Base-by-base conservation (phyloP, 2,888 invertebrate species). In the Cheilosia impressa region DNA sequence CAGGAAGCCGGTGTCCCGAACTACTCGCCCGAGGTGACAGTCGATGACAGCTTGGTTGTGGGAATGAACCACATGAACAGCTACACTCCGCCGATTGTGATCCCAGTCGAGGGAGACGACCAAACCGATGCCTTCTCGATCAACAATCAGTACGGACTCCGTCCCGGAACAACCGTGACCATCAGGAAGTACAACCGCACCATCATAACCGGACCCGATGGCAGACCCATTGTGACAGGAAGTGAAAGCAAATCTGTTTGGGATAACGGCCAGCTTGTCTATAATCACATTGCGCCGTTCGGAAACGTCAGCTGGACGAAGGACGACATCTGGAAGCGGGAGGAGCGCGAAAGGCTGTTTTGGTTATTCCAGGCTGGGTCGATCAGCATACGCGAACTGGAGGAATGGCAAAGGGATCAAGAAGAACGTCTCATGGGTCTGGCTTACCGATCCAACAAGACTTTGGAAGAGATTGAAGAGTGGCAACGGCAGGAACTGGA, bases 281-380 rank as follows among this genome's bases (percentile, higher is more conserved):
- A 90, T 24, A 90, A 92, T 41, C 88, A 88, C 15, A 89, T 87
- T 24, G 88, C 87, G 17, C 92, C 91, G 0, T 91, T 92, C 38
- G 92, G 91, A 0, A 89, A 89, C 9, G 84, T 89, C 24, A 72
- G 89, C 0, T 88, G 88, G 31, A 89, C 90, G 0, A 88, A 89
- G 4, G 91, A 91, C 38, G 92, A 91, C 38, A 89, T 89, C 13
- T 92, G 92, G 92, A 91, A 92, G 81, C 90, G 90, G 2, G 90
- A 90, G 57, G 92, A 92, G 82, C 90, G 92, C 27, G 92, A 92
- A 66, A 90, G 89, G 13, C 89, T 92, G 58, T 92, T 91, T 63
- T 92, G 92, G 92, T 88, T 90, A 31, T 84, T 92, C 66, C 88
- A 88, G 22, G 87, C 88, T 10, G 88, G 87, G 0, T 71, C 82